Conservation (phyloP, 2,113 vertebrate species). For the Siniperca knerii region DNA sequence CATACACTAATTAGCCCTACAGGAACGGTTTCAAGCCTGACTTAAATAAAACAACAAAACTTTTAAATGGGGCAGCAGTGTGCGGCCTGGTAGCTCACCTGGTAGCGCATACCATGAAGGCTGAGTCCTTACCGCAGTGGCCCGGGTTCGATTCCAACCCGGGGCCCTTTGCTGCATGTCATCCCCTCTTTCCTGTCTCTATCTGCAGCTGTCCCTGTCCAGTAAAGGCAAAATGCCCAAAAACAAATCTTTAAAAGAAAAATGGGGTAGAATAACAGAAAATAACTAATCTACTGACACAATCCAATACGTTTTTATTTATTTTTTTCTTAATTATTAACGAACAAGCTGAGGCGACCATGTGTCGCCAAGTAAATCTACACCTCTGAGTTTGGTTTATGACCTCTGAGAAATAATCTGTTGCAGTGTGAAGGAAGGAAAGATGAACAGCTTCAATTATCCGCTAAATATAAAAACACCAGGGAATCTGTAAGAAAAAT, state of each 20-base stretch:
- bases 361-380: not conserved
- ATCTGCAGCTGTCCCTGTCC: too few relatives aligned
- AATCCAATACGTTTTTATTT: not conserved
- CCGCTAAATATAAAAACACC: slow-evolving; percentile 14
- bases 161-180: too few relatives aligned
- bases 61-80: not conserved
- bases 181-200: too few relatives aligned
- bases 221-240: too few relatives aligned
- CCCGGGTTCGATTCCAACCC: too few relatives aligned
- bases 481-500: slow-evolving; percentile 24
- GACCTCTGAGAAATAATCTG: slow-evolving; percentile 30
- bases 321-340: not conserved
- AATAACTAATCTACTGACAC: not conserved
- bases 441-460: slow-evolving; percentile 43
- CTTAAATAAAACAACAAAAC: not conserved
- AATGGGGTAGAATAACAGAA: not conserved
- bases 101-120: too few relatives aligned
- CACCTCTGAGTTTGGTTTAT: slow-evolving; percentile 10
- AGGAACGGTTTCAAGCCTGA: slow-evolving; percentile 2
- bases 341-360: not conserved
- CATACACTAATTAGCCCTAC: slow-evolving; percentile 26
- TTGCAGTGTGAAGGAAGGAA: slow-evolving; percentile 8
- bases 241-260: too few relatives aligned
- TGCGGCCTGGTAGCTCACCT: too few relatives aligned
- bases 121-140: too few relatives aligned